Evolutionary conservation across 2,113 vertebrate genomes (phyloP).

Genomic region (Rallus limicola): DNA sequence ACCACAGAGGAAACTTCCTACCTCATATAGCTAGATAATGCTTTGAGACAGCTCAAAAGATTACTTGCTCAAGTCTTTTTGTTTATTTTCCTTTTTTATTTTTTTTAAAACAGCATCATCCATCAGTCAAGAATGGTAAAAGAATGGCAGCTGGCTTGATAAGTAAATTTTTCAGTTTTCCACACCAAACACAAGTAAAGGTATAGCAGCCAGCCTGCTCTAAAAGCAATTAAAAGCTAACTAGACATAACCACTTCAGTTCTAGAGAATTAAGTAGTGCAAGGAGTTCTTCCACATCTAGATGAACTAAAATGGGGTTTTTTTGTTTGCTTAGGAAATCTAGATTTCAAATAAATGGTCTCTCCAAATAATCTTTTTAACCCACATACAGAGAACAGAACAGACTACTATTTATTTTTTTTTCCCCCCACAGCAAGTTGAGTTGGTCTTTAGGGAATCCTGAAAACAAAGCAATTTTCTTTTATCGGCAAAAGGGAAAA

Average conservation of each 20-base stretch:
- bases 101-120: neutral
- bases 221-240: neutral
- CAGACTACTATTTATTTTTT: no score
- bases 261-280: neutral
- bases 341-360: neutral
- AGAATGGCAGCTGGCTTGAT: neutral
- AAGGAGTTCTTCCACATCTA: neutral
- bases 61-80: neutral
- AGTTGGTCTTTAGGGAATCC: neutral
- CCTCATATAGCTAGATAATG: neutral
- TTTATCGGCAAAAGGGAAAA: neutral
- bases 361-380: neutral
- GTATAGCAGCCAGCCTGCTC: neutral
- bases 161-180: neutral
- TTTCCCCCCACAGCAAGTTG: neutral
- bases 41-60: neutral
- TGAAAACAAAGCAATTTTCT: slow-evolving; percentile 33
- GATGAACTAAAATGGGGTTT: neutral
- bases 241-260: neutral
- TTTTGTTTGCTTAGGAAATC: neutral
- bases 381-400: neutral
- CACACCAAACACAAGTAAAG: neutral
- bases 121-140: neutral
- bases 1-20: neutral
- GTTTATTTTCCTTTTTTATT: no score